Conservation (phyloP, 2,888 invertebrate species). For the Troides helena region DNA sequence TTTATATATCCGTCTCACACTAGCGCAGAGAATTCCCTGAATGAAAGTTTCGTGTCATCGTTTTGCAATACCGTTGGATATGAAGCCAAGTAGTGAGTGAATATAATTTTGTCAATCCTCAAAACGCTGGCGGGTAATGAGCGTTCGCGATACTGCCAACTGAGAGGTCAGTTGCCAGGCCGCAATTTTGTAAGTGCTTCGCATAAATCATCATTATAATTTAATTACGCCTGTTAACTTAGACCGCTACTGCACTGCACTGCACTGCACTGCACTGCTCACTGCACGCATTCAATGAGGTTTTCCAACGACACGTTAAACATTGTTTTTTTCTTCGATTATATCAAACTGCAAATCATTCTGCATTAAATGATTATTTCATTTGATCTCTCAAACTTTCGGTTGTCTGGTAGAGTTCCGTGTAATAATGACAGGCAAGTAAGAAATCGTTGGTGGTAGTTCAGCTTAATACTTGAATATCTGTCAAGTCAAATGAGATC, state of each 20-base stretch:
- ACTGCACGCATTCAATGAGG: no score
- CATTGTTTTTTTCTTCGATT: no score
- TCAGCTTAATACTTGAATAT: slow-evolving; percentile 3
- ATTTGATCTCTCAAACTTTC: slow-evolving; percentile 8
- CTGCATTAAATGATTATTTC: slow-evolving; percentile 13
- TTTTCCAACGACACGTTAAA: no score
- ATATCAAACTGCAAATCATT: slow-evolving; percentile 9
- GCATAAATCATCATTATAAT: slow-evolving; percentile 24
- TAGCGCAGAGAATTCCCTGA: slow-evolving; percentile 66
- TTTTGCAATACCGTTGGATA: slow-evolving; percentile 70
- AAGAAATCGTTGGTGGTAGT: slow-evolving; percentile 8
- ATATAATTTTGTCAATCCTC: slow-evolving; percentile 64
- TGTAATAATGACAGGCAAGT: neutral
- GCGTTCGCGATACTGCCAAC: slow-evolving; percentile 30
- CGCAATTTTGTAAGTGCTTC: slow-evolving; percentile 10
- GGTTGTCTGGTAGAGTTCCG: slow-evolving; percentile 5
- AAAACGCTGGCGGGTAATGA: slow-evolving; percentile 44
- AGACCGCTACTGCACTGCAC: no score
- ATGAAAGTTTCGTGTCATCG: slow-evolving; percentile 70
- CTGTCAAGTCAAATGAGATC: slow-evolving; percentile 19
- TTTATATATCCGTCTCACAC: slow-evolving; percentile 50
- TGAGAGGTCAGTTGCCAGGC: slow-evolving; percentile 26
- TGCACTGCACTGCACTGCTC: no score
- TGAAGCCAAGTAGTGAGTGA: slow-evolving; percentile 68
- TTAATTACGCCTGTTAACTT: slow-evolving; percentile 22